phyloP scores from a whole-genome alignment of 1,140 invertebrate species.

The Plectrocnemia conspersa region DNA sequence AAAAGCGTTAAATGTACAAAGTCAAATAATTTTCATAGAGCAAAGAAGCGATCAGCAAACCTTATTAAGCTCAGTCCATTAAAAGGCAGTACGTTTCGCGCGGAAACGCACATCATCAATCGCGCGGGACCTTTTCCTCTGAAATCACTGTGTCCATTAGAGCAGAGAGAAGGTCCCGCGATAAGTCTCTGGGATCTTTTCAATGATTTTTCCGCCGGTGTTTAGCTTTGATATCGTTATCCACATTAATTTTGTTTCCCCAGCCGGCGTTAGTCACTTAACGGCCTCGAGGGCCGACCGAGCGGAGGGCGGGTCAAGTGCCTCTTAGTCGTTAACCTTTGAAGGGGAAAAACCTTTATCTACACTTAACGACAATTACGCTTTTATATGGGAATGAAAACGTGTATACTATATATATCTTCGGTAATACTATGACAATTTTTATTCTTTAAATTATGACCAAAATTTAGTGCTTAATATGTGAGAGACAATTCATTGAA shows the following conservation, averaged over 20 bases:
- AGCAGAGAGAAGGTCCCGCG: too few species aligned
- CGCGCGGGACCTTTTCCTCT: too few species aligned
- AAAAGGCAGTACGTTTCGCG: too few species aligned
- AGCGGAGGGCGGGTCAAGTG: slow-evolving; percentile 24
- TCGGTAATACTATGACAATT: neutral
- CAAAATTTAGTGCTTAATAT: too few species aligned
- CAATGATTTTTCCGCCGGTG: slow-evolving; percentile 7
- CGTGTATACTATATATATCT: neutral
- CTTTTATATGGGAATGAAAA: slow-evolving; percentile 1
- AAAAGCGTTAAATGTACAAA: too few species aligned
- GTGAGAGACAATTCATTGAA: too few species aligned
- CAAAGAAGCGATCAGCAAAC: too few species aligned
- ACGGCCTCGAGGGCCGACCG: slow-evolving; percentile 8
- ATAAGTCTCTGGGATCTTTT: too few species aligned
- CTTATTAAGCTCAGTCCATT: too few species aligned
- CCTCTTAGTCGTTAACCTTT: slow-evolving; percentile 29
- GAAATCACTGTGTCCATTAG: too few species aligned
- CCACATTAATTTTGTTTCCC: slow-evolving; percentile 25
- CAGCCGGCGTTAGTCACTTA: slow-evolving; percentile 19
- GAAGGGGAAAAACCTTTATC: slow-evolving; percentile 21
- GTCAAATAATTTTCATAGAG: too few species aligned
- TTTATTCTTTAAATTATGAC: neutral
- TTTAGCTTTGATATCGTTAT: slow-evolving; percentile 25
- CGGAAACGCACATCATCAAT: too few species aligned
- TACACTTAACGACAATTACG: slow-evolving; percentile 27